Base-by-base conservation (phyloP, 2,113 vertebrate species). In the Panthera uncia region DNA sequence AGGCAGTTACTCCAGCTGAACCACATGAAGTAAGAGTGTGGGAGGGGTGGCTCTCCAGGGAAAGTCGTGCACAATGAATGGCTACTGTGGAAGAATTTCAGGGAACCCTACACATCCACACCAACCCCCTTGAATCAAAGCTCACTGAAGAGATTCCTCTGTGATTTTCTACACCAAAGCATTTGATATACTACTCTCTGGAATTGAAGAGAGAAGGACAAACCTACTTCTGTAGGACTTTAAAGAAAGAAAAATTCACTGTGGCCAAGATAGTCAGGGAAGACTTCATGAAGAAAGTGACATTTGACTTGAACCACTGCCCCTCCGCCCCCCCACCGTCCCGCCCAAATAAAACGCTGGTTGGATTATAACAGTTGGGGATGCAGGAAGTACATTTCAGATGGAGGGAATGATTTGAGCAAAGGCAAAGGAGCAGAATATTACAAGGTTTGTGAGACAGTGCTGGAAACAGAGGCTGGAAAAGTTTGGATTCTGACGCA, bases 281-380 rank as follows among this genome's bases (percentile, higher is more conserved):
- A 93, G 89, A 69, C 65, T 91, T 88, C 61, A 89, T 3, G 38
- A 74, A 93, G 52, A 87, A 92, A 21, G 38, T 92, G 36, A 78
- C 48, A 71, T 76, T 92, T 91, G 52, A 89, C 87, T 80, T 29
- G 61, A 29, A 38, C 21, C 41, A 45, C 45, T 45, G 45, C 45
- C 45, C 45, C 45, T 45, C 45, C 8, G 1, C 4, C 1, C 21
- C 57, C 6, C 33, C 27, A 55, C 45, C 45, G 8, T 45, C 45
- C 45, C 45, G 45, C 6, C 38, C 31, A 55, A 79, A 76, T 81
- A 89, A 69, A 76, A 92, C 9, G 5, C 38, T 66, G 50, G 4
- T 33, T 94, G 41, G 29, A 33, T 74, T 93, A 74, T 71, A 93
- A 69, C 69, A 80, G 45, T 14, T 55, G 52, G 68, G 52, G 79